Evolutionary conservation across 2,888 invertebrate species (phyloP).

Genomic region (Ferrisia virgata): DNA sequence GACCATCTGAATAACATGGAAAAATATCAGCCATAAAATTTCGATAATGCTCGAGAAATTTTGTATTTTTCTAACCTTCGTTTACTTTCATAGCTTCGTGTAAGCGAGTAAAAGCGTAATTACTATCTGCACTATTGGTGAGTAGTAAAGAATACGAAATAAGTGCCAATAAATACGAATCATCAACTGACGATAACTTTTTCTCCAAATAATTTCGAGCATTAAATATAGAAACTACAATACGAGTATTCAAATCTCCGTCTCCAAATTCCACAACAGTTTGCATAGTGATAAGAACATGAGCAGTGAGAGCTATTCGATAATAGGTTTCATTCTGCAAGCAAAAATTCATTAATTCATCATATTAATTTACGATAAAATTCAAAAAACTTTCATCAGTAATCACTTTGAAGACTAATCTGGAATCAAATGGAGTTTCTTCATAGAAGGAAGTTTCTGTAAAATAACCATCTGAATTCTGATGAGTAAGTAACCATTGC

Average conservation of each 20-base stretch:
- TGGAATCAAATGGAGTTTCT: constrained; percentile 14
- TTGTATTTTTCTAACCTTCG: constrained; percentile 39
- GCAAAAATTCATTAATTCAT: neutral
- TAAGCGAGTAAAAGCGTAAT: constrained; percentile 52
- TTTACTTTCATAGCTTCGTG: constrained; percentile 45
- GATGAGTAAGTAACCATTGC: constrained; percentile 53
- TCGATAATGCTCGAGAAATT: neutral
- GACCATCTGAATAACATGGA: constrained; percentile 52
- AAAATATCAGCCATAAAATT: neutral
- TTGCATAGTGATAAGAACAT: constrained; percentile 57
- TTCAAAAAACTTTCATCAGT: neutral
- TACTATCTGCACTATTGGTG: constrained; percentile 53
- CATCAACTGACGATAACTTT: constrained; percentile 51
- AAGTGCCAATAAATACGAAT: constrained; percentile 57
- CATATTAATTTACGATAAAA: neutral
- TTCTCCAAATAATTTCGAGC: constrained; percentile 53
- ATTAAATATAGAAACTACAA: constrained; percentile 51
- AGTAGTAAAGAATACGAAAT: constrained; percentile 56
- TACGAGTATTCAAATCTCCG: constrained; percentile 52
- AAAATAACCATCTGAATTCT: constrained; percentile 52
- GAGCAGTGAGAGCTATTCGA: constrained; percentile 56
- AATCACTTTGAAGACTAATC: neutral
- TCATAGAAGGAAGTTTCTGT: constrained; percentile 34
- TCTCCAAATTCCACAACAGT: constrained; percentile 51
- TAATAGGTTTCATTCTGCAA: constrained; percentile 48